Conservation (phyloP, 1,140 invertebrate genomes). For the Camponotus pennsylvanicus region DNA sequence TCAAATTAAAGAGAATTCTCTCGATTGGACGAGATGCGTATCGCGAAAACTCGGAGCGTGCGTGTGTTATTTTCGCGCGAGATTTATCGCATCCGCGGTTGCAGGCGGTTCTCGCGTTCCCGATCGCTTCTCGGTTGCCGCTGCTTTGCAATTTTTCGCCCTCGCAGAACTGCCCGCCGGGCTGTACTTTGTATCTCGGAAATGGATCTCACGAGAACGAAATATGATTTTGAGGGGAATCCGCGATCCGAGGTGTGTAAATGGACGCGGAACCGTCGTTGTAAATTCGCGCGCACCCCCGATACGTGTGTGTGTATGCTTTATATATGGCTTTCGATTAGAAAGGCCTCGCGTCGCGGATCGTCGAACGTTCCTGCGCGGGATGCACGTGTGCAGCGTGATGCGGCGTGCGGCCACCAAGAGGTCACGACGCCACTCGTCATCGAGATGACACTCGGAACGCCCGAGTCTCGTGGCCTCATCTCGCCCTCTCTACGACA, state of each 20-base stretch:
- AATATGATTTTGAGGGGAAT: constrained; percentile 47
- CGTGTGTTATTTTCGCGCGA: background rate
- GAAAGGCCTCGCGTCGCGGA: constrained; percentile 32
- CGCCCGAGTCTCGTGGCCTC: background rate
- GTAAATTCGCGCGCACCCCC: constrained; percentile 28
- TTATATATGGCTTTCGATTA: background rate
- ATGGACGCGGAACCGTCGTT: constrained; percentile 18
- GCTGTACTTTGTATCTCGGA: constrained; percentile 17
- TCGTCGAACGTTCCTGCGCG: constrained; percentile 16
- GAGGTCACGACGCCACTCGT: constrained; percentile 53
- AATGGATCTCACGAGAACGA: constrained; percentile 44
- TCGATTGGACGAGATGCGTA: background rate
- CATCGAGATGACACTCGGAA: constrained; percentile 42
- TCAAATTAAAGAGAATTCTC: background rate
- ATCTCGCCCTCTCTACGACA: background rate
- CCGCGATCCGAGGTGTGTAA: constrained; percentile 21
- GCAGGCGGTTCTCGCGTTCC: background rate
- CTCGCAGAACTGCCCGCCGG: background rate
- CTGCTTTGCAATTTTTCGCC: constrained; percentile 22
- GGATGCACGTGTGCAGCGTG: constrained; percentile 17
- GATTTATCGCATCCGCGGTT: constrained; percentile 14
- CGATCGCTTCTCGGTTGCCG: background rate
- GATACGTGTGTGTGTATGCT: background rate
- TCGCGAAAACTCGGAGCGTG: background rate
- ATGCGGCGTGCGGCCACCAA: background rate